phyloP scores from a whole-genome alignment of 2,113 vertebrate species.

The Odobenus rosmarus region DNA sequence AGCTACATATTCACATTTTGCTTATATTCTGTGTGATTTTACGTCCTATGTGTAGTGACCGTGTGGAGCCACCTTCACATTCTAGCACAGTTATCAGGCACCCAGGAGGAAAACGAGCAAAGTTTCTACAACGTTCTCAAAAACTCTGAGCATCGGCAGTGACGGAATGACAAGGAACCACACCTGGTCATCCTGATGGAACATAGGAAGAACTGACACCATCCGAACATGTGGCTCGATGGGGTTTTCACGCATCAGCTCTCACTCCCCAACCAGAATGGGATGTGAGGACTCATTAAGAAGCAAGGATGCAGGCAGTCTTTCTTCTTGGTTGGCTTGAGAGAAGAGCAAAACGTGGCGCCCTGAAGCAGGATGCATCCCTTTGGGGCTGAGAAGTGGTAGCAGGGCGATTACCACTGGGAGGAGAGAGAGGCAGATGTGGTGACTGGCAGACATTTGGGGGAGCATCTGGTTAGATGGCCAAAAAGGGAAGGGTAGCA shows the following conservation, averaged over 20 bases:
- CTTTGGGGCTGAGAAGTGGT: neutral
- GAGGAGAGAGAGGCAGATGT: neutral
- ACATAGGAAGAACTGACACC: neutral
- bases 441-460: neutral
- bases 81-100: no score
- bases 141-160: rapidly evolving
- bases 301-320: no score
- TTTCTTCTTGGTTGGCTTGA: neutral
- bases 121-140: neutral
- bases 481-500: neutral
- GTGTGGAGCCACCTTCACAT: neutral
- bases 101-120: neutral
- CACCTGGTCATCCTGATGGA: neutral
- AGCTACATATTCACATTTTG: neutral
- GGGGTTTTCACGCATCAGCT: neutral
- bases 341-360: no score
- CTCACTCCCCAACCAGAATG: neutral
- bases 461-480: neutral
- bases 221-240: no score
- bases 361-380: neutral
- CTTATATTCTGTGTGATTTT: rapidly evolving
- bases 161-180: neutral
- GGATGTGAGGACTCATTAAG: neutral
- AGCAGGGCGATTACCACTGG: no score
- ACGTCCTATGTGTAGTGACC: no score